phyloP scores from a whole-genome alignment of 2,888 invertebrate species.

The Scaptomyza cyrtandrae region DNA sequence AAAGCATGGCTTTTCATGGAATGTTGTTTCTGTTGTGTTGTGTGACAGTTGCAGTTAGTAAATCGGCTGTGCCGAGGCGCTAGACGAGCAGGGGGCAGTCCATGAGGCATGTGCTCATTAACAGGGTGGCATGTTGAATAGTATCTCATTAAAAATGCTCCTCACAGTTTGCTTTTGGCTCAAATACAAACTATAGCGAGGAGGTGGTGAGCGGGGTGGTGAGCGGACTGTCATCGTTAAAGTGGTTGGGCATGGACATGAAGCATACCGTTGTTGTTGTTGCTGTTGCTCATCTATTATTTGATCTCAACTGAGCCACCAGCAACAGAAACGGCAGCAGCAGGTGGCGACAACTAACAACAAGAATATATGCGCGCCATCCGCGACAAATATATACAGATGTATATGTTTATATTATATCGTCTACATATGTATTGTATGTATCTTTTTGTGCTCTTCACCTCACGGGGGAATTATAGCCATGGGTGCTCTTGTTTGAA shows the following conservation, averaged over 20 bases:
- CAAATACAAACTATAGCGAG: constrained; percentile 28
- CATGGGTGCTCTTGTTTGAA: constrained; percentile 73
- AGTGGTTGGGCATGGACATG: constrained; percentile 3
- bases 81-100: neutral
- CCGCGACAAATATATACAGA: constrained; percentile 2
- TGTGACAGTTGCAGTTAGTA: constrained; percentile 25
- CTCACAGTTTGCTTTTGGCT: constrained; percentile 37
- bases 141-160: constrained; percentile 70
- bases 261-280: neutral
- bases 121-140: constrained; percentile 57
- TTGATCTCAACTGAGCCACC: constrained; percentile 40
- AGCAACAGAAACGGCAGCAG: constrained; percentile 21
- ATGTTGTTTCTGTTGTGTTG: constrained; percentile 18
- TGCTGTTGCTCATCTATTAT: constrained; percentile 49
- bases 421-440: constrained; percentile 10
- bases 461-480: constrained; percentile 59
- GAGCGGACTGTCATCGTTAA: constrained; percentile 8
- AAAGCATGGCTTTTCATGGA: constrained; percentile 23
- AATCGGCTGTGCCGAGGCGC: constrained; percentile 12
- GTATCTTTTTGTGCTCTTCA: constrained; percentile 15
- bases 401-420: neutral
- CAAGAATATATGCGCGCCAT: constrained; percentile 52
- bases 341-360: constrained; percentile 68
- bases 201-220: neutral
- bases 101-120: constrained; percentile 59